Percentiles rank a stretch among this genome's conserved stretches.
Evolutionary conservation across 2,888 invertebrate genomes (phyloP).

Genomic region (Thysanoteuthis rhombus): DNA sequence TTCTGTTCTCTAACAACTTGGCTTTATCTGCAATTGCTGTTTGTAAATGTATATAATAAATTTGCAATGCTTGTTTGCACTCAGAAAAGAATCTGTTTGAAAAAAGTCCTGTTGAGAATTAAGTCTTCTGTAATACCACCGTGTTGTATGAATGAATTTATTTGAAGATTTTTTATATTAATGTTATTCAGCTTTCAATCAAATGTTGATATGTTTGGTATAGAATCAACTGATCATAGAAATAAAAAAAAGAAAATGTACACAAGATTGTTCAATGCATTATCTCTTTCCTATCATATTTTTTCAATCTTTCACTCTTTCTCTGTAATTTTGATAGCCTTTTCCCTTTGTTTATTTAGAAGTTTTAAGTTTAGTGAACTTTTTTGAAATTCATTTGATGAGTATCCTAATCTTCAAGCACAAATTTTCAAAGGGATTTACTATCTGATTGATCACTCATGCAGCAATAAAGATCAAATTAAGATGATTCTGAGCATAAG

Average conservation of each 20-base stretch:
- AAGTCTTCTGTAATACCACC: background rate
- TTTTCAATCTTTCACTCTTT: background rate
- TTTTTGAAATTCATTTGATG: background rate
- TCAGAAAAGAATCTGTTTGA: background rate
- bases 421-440: slow-evolving; percentile 12
- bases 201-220: background rate
- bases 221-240: background rate
- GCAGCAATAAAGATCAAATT: slow-evolving; percentile 12
- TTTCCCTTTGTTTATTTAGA: background rate
- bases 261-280: background rate
- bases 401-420: background rate
- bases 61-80: background rate
- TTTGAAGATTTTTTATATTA: background rate
- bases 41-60: background rate
- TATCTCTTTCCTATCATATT: background rate
- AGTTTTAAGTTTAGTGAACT: background rate
- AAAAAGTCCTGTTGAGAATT: background rate
- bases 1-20: no score
- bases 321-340: background rate
- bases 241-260: background rate
- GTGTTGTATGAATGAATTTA: background rate
- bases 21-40: no score
- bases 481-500: background rate
- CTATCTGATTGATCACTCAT: background rate
- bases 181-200: background rate